Conservation (phyloP, 92 coral and sea anemone genomes). For the Chrysogorgia sp. region DNA sequence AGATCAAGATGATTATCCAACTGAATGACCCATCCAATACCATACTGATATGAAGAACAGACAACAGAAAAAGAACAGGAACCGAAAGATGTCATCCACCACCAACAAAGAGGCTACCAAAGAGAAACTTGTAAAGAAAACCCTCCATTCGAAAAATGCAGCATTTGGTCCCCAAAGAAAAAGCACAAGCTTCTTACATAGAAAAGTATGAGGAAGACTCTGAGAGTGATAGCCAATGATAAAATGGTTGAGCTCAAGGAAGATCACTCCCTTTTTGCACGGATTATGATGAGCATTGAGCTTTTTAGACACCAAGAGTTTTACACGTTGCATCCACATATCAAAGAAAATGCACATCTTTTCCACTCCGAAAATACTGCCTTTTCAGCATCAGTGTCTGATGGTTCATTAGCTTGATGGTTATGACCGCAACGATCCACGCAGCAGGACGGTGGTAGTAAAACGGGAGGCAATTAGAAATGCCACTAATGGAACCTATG, state of each 20-base stretch:
- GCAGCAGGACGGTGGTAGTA: conserved; percentile 1
- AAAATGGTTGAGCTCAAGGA: conserved; percentile 46
- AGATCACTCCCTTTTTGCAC: conserved; percentile 56
- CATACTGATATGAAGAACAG: too few species aligned
- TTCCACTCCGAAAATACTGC: background rate
- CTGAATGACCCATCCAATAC: too few species aligned
- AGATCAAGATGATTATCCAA: too few species aligned
- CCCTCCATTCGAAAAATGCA: too few species aligned
- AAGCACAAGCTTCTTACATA: conserved; percentile 50
- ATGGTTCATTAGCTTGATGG: conserved; percentile 10
- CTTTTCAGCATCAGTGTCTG: conserved; percentile 14
- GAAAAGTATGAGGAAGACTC: conserved; percentile 44
- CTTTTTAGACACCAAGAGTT: background rate
- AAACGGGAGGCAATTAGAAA: conserved; percentile 7
- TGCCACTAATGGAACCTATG: too few species aligned
- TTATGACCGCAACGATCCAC: background rate
- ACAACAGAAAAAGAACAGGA: too few species aligned
- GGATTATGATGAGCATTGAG: conserved; percentile 10
- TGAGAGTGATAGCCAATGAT: conserved; percentile 45
- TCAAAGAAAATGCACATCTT: background rate
- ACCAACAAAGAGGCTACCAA: too few species aligned
- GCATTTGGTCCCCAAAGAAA: conserved; percentile 40
- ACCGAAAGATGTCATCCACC: too few species aligned
- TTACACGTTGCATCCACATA: background rate
- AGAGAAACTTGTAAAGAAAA: too few species aligned